Evolutionary conservation across 2,113 vertebrate genomes (phyloP), one percentile per base, ranked within the genome.

Genomic region (Ascaphus truei): DNA sequence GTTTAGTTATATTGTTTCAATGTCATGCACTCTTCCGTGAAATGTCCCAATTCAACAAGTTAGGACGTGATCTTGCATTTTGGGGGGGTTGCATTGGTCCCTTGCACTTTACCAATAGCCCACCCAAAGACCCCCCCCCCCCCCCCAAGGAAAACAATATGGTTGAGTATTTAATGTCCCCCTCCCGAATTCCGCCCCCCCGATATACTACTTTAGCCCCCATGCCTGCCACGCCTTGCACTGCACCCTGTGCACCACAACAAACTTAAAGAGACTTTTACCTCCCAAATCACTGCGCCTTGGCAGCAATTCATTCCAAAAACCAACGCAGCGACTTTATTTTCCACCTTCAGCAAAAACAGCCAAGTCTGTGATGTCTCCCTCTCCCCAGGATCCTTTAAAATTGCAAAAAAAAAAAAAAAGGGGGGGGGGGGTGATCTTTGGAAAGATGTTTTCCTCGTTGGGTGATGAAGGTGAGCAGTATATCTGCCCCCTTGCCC

Each of bases 151-250:
- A 41, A n/a, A 18, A 51, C 45, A 51, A 53, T 39, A 53, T 16
- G 11, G n/a, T 13, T 43, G 18, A 22, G 43, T 47, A n/a, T n/a
- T n/a, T n/a, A 9, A 7, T 2, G 43, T n/a, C 31, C 55, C 41
- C 65, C 53, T 20, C 30, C 39, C n/a, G 1, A 34, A 30, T 7
- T 26, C 16, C 2, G 23, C n/a, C 45, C 13, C n/a, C n/a, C n/a
- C n/a, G n/a, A n/a, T n/a, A n/a, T n/a, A n/a, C n/a, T n/a, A n/a
- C n/a, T n/a, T n/a, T 18, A 48, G 29, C 10, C 62, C 33, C 62
- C 23, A 66, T 45, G 34, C 27, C 53, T 58, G 65, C 47, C 57
- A 61, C 57, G 57, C 67, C 67, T 61, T 52, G 26, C 33, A 25
- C 37, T 26, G 11, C 4, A 18, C 33, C n/a, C 37, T 26, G 11